Conservation (phyloP, 1,140 invertebrate genomes). For the Dufourea novaeangliae region DNA sequence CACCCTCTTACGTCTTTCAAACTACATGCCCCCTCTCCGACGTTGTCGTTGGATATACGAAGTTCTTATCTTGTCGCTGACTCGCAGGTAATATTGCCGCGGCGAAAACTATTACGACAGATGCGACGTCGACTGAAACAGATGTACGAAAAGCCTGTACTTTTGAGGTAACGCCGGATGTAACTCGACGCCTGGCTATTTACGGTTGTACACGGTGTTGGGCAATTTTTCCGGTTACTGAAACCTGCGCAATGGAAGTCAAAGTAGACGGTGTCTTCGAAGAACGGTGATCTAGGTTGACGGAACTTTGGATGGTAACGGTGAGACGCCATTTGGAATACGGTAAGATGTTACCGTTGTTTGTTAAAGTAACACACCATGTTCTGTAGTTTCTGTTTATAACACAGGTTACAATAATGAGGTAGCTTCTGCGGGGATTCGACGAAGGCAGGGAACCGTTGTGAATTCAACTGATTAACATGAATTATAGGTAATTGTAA, state of each 20-base stretch:
- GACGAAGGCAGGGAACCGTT: no score
- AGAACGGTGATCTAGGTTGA: no score
- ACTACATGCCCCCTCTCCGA: background rate
- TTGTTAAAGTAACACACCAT: no score
- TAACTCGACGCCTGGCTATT: conserved; percentile 11
- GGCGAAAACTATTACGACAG: conserved; percentile 51
- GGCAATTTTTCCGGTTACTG: conserved; percentile 5
- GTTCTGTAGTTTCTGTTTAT: no score
- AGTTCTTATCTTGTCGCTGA: conserved; percentile 36
- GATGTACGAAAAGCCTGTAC: conserved; percentile 13
- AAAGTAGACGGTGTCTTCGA: no score
- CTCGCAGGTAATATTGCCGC: conserved; percentile 44
- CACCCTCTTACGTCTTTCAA: conserved; percentile 5
- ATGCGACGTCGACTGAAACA: conserved; percentile 32
- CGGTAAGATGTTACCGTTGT: no score
- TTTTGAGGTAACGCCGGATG: background rate
- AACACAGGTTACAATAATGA: no score
- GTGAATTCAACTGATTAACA: no score
- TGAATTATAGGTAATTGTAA: no score
- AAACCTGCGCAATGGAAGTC: background rate
- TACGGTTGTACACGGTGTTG: background rate
- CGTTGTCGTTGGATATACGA: conserved; percentile 26
- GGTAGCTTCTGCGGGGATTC: no score
- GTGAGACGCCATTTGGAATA: no score
- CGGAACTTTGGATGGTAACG: no score